A percentile compares a stretch with the other conserved stretches of the same genome.
These are phyloP conservation scores for Sisyra nigra DNA, from an alignment of 2,888 invertebrate genomes.

Conservation along the genomic window DNA sequence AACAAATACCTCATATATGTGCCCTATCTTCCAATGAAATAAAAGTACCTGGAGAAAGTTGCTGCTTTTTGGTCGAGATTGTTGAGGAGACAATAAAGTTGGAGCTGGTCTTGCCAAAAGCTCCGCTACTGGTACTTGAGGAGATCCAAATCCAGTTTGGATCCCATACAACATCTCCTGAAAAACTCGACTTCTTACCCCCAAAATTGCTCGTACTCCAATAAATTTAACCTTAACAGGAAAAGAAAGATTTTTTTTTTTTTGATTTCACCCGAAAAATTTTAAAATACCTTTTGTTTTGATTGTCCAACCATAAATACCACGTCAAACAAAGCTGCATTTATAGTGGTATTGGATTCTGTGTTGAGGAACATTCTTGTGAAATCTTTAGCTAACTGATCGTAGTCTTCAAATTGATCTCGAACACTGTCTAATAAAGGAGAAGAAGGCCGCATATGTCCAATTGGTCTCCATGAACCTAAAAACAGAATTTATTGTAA, in stretches of 20 bases:
- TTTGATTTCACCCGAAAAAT: neutral
- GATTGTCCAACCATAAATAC: slow-evolving; percentile 83
- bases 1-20: neutral
- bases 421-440: slow-evolving; percentile 82
- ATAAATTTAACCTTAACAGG: slow-evolving; percentile 44
- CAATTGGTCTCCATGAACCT: slow-evolving; percentile 89
- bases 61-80: slow-evolving; percentile 71
- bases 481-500: slow-evolving; percentile 10
- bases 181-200: slow-evolving; percentile 80
- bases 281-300: slow-evolving; percentile 56
- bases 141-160: slow-evolving; percentile 83
- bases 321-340: slow-evolving; percentile 77
- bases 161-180: slow-evolving; percentile 93
- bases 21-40: neutral
- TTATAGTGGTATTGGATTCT: slow-evolving; percentile 58
- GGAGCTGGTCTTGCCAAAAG: slow-evolving; percentile 73
- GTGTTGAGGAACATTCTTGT: slow-evolving; percentile 75
- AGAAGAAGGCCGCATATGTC: slow-evolving; percentile 86
- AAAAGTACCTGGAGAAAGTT: slow-evolving; percentile 64
- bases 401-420: slow-evolving; percentile 89
- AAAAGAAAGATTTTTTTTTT: neutral
- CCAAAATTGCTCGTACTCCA: slow-evolving; percentile 80
- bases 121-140: slow-evolving; percentile 85
- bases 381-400: slow-evolving; percentile 85
- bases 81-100: slow-evolving; percentile 71